Conservation (phyloP, 2,888 invertebrate genomes). For the Exephanes ischioxanthus region DNA sequence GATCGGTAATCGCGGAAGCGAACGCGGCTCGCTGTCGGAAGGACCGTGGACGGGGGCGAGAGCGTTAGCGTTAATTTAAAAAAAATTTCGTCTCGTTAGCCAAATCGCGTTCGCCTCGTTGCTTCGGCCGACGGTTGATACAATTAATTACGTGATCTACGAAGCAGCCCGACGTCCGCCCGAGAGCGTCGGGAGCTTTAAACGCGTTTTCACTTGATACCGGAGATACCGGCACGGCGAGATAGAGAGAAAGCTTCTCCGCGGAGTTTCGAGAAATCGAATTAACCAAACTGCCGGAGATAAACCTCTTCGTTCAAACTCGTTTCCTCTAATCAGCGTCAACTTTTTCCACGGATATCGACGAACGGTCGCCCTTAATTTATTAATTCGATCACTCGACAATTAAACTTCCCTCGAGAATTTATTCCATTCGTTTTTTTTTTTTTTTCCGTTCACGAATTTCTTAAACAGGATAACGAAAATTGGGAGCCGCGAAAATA, state of each 20-base stretch:
- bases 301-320: slow-evolving; percentile 44
- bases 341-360: slow-evolving; percentile 73
- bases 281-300: slow-evolving; percentile 69
- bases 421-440: not conserved
- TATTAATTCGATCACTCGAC: slow-evolving; percentile 46
- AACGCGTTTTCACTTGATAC: slow-evolving; percentile 14
- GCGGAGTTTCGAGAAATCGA: slow-evolving; percentile 72
- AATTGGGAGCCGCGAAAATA: too few species aligned
- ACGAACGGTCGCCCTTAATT: slow-evolving; percentile 64
- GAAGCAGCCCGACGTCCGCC: slow-evolving; percentile 55
- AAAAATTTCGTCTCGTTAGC: slow-evolving; percentile 83
- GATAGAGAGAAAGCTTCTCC: slow-evolving; percentile 49
- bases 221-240: slow-evolving; percentile 28
- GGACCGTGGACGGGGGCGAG: slow-evolving; percentile 31
- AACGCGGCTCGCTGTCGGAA: slow-evolving; percentile 47
- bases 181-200: not conserved
- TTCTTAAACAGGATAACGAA: not conserved
- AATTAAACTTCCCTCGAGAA: slow-evolving; percentile 28
- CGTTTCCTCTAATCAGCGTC: slow-evolving; percentile 69
- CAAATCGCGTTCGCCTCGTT: slow-evolving; percentile 81
- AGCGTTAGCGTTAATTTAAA: slow-evolving; percentile 80
- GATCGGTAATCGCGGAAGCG: slow-evolving; percentile 62
- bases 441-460: not conserved
- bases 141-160: slow-evolving; percentile 81
- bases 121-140: slow-evolving; percentile 79